A percentile compares a stretch with the other conserved stretches of the same genome.
phyloP scores from a whole-genome alignment of 2,113 vertebrate genomes.

The Delphinus delphis region DNA sequence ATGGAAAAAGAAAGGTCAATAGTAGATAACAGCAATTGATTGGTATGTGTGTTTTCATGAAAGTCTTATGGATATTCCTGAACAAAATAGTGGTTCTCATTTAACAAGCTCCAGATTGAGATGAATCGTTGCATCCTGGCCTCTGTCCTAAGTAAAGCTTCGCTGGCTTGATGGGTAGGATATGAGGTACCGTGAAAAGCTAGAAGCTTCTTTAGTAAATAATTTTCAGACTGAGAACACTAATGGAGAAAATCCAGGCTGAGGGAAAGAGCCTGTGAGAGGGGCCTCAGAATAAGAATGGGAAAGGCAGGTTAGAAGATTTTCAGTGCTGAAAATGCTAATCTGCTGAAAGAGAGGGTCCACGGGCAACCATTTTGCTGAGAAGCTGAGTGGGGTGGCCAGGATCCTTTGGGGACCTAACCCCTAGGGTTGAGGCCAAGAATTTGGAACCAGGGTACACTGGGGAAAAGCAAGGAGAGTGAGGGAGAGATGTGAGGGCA shows the following conservation, averaged over 20 bases:
- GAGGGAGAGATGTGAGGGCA: background rate
- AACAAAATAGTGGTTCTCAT: background rate
- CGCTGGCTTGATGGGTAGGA: background rate
- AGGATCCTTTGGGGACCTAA: background rate
- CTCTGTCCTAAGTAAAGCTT: background rate
- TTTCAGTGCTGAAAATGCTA: background rate
- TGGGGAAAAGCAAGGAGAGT: background rate
- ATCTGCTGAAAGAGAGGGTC: background rate
- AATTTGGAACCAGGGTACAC: background rate
- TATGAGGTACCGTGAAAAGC: background rate
- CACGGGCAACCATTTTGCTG: background rate
- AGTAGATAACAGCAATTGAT: background rate
- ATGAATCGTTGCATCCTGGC: background rate
- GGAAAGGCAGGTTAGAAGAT: background rate
- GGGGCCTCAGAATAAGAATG: background rate
- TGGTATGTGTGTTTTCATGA: background rate
- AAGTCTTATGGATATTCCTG: background rate
- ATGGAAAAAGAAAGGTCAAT: background rate
- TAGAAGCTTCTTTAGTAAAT: conserved; percentile 26
- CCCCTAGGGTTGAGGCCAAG: background rate
- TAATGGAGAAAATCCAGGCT: background rate
- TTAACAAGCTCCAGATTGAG: background rate
- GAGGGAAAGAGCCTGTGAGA: background rate
- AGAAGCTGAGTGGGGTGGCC: background rate
- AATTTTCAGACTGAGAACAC: background rate